Percentiles rank a stretch among this genome's conserved stretches.
Conservation (phyloP, 2,888 invertebrate species). For the Caenorhabditis sp. region DNA sequence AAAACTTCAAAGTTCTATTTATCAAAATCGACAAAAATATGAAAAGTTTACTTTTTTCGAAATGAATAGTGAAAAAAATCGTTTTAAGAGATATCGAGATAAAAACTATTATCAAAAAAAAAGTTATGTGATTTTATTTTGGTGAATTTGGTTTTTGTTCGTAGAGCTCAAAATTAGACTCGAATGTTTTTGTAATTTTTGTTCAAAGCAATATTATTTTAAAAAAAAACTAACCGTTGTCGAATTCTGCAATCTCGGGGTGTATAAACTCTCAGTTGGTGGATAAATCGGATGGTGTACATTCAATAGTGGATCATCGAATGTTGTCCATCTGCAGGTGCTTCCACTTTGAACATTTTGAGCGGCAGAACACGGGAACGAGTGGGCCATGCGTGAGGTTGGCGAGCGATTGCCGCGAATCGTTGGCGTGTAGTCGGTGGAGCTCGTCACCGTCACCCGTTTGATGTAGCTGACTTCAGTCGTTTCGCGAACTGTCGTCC, state of each 20-base stretch:
- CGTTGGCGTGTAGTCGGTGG: slow-evolving; percentile 11
- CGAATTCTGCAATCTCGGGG: slow-evolving; percentile 4
- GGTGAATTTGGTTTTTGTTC: too few relatives aligned
- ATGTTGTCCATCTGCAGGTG: slow-evolving; percentile 35
- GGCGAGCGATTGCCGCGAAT: neutral
- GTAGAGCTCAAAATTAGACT: too few relatives aligned
- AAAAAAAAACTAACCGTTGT: neutral
- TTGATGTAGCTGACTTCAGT: slow-evolving; percentile 64
- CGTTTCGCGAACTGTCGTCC: slow-evolving; percentile 66
- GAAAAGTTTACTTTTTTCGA: too few relatives aligned
- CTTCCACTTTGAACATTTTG: slow-evolving; percentile 1
- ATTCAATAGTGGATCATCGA: slow-evolving; percentile 34
- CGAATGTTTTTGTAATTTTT: too few relatives aligned
- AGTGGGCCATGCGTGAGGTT: slow-evolving; percentile 17
- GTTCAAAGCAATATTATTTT: too few relatives aligned
- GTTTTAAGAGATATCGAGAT: too few relatives aligned
- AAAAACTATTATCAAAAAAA: too few relatives aligned
- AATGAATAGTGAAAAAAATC: too few relatives aligned
- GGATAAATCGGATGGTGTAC: slow-evolving; percentile 54
- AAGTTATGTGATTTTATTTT: too few relatives aligned
- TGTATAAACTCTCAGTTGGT: slow-evolving; percentile 44
- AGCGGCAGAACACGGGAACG: slow-evolving; percentile 10
- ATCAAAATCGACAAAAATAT: too few relatives aligned
- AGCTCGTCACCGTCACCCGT: slow-evolving; percentile 40
- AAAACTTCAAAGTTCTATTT: too few relatives aligned